A percentile compares a stretch with the other conserved stretches of the same genome.
Evolutionary conservation across 2,888 invertebrate genomes (phyloP).

Genomic region (Stenodera caucasica): DNA sequence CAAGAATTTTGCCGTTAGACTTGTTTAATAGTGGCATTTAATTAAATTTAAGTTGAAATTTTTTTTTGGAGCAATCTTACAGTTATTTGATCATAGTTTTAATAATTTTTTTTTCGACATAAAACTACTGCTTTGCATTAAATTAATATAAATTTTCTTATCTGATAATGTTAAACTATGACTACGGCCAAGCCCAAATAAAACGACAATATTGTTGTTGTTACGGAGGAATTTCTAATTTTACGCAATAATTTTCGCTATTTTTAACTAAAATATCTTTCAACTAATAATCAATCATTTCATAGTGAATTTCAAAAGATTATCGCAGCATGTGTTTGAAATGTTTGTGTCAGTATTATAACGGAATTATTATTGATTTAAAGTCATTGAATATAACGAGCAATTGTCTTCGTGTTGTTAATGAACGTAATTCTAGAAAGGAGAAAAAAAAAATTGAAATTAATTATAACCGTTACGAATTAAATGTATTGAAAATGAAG

Average conservation of each 20-base stretch:
- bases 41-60: too few relatives aligned
- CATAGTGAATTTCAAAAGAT: slow-evolving; percentile 4
- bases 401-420: background rate
- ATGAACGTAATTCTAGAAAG: background rate
- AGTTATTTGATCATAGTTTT: background rate
- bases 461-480: too few relatives aligned
- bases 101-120: background rate
- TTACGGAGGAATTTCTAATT: background rate
- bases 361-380: slow-evolving; percentile 18
- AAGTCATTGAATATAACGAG: background rate
- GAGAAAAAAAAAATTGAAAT: too few relatives aligned
- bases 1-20: too few relatives aligned
- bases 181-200: slow-evolving; percentile 7
- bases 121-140: background rate
- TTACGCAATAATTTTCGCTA: slow-evolving; percentile 5
- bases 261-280: background rate
- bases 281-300: too few relatives aligned
- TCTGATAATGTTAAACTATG: slow-evolving; percentile 13
- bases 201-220: slow-evolving; percentile 10
- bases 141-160: slow-evolving; percentile 3
- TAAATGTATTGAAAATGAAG: too few relatives aligned
- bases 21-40: too few relatives aligned
- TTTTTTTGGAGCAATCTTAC: background rate
- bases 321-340: slow-evolving; percentile 7
- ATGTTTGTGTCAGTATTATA: slow-evolving; percentile 14